phyloP scores from a whole-genome alignment of 2,797 vertebrate genomes.

The Anolis apletophallus region DNA sequence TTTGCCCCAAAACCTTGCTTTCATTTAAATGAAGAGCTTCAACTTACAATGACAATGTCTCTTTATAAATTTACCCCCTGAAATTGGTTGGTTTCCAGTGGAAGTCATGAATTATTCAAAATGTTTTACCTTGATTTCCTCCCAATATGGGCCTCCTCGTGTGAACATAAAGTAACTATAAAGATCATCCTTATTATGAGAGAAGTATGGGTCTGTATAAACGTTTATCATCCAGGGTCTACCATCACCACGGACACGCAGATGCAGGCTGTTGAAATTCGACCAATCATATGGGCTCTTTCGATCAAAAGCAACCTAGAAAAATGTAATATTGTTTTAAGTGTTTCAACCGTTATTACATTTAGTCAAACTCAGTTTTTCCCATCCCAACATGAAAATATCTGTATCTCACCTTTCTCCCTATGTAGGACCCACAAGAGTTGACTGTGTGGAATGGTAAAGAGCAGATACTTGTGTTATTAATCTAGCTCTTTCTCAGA shows the following conservation, averaged over 20 bases:
- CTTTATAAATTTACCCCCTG: background rate
- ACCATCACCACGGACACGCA: slow-evolving; percentile 93
- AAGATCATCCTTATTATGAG: slow-evolving; percentile 88
- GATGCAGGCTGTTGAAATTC: slow-evolving; percentile 88
- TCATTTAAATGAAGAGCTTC: background rate
- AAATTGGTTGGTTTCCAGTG: background rate
- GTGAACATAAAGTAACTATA: slow-evolving; percentile 96
- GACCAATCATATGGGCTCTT: slow-evolving; percentile 88
- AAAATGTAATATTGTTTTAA: slow-evolving; percentile 54
- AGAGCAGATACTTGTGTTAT: background rate
- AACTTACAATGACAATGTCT: background rate
- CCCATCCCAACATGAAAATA: background rate
- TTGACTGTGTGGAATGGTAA: background rate
- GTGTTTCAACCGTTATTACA: slow-evolving; percentile 17
- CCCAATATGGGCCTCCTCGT: slow-evolving; percentile 95
- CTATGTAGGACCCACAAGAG: too few species aligned
- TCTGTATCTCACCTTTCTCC: too few species aligned
- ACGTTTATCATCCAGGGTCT: slow-evolving; percentile 96
- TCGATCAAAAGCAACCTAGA: slow-evolving; percentile 86
- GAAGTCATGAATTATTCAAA: background rate
- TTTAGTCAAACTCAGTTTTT: background rate
- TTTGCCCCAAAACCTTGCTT: background rate
- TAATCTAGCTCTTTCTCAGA: background rate
- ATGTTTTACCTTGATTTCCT: slow-evolving; percentile 89
- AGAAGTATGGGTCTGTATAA: slow-evolving; percentile 81